Evolutionary conservation across 2,797 vertebrate species (phyloP).

Genomic region (Gymnopithys bicolor): DNA sequence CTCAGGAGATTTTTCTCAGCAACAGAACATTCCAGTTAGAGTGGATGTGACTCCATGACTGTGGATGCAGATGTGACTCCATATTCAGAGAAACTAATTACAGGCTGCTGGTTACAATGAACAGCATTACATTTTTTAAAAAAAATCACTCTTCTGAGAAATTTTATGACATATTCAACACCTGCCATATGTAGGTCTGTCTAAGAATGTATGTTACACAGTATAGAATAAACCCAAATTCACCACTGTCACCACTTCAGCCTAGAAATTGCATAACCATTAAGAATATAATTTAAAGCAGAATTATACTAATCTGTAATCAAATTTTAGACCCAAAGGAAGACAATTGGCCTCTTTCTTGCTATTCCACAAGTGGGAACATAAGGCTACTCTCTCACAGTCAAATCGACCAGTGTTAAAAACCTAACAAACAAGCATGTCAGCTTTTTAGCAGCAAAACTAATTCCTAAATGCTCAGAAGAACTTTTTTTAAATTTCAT

Average conservation of each 20-base stretch:
- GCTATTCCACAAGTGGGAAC: slow-evolving; percentile 1
- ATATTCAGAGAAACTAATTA: neutral
- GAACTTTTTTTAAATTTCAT: neutral
- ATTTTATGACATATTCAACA: neutral
- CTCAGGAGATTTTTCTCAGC: neutral
- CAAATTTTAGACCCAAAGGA: slow-evolving; percentile 24
- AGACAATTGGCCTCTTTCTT: slow-evolving; percentile 15
- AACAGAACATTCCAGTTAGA: neutral
- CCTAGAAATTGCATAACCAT: neutral
- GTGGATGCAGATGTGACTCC: neutral
- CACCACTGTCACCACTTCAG: neutral
- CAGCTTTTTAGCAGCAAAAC: neutral
- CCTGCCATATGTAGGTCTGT: neutral
- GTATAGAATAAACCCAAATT: neutral
- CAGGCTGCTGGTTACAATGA: neutral
- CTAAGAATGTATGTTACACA: neutral
- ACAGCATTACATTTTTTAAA: neutral
- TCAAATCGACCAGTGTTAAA: neutral
- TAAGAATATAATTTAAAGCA: slow-evolving; percentile 26
- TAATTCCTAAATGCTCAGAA: neutral
- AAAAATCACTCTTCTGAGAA: neutral
- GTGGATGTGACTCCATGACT: neutral
- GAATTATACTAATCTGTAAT: slow-evolving; percentile 5
- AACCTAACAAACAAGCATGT: neutral
- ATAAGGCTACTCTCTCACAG: neutral